These are phyloP conservation scores for Mirounga angustirostris DNA, from an alignment of 2,113 vertebrate species.

Conservation along the genomic window DNA sequence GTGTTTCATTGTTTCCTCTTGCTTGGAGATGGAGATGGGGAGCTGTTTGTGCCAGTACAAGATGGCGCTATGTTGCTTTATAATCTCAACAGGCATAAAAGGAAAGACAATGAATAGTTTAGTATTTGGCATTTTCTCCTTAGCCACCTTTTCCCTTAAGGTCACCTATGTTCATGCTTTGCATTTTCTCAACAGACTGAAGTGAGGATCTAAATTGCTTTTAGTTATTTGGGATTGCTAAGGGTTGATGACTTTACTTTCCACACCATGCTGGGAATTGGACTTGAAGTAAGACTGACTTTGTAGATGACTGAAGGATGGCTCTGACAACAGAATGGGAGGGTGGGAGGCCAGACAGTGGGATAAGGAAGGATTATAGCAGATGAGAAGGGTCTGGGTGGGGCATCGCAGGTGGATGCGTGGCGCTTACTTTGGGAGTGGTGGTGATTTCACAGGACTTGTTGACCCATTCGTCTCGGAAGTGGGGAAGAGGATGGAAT, in stretches of 20 bases:
- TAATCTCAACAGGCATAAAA: neutral
- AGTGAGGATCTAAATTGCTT: neutral
- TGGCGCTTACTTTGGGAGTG: accelerated
- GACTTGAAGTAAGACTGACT: neutral
- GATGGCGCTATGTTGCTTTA: neutral
- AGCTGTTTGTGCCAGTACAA: neutral
- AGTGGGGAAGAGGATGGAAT: neutral
- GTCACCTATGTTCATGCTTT: neutral
- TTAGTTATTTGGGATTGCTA: neutral
- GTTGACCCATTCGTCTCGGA: neutral
- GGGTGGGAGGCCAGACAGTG: neutral
- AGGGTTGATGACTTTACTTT: neutral
- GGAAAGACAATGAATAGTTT: neutral
- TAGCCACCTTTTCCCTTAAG: neutral
- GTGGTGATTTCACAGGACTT: neutral
- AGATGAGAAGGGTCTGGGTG: neutral
- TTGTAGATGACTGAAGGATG: neutral
- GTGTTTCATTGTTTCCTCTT: neutral
- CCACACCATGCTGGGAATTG: neutral
- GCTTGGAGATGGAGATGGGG: neutral
- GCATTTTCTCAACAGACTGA: neutral
- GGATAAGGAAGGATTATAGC: neutral
- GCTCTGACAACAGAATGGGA: neutral
- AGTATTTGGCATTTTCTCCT: neutral
- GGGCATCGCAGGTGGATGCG: accelerated